phyloP scores from a whole-genome alignment of 92 coral and sea anemone genomes.

The Muricea muricata region DNA sequence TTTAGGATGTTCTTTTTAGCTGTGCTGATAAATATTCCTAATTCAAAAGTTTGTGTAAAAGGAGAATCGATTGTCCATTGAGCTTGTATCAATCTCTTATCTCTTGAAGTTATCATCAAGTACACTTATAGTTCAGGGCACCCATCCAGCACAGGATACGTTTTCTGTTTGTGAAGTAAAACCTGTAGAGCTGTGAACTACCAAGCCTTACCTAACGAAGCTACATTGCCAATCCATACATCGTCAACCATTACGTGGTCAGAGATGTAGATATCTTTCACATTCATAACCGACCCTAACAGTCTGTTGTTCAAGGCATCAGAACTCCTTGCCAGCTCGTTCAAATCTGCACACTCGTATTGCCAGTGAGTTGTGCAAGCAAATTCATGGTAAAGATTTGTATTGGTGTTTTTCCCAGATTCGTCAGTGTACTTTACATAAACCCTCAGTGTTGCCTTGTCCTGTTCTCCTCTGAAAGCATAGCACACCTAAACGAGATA shows the following conservation, averaged over 20 bases:
- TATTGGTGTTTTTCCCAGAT: constrained; percentile 1
- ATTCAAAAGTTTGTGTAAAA: too few relatives aligned
- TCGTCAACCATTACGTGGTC: constrained; percentile 71
- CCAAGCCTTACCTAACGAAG: constrained; percentile 69
- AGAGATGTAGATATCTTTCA: constrained; percentile 63
- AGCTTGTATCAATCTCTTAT: too few relatives aligned
- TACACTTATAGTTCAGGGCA: too few relatives aligned
- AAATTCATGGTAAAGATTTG: constrained; percentile 48
- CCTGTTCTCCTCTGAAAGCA: constrained; percentile 71
- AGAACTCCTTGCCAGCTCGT: constrained; percentile 66
- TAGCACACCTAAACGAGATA: constrained; percentile 71
- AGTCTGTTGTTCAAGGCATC: constrained; percentile 37
- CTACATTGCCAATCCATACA: constrained; percentile 75
- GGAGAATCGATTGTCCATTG: too few relatives aligned
- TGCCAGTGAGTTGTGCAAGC: constrained; percentile 65
- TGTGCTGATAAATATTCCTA: too few relatives aligned
- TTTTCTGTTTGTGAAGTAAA: too few relatives aligned
- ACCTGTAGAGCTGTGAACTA: too few relatives aligned
- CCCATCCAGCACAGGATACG: too few relatives aligned
- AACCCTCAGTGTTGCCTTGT: constrained; percentile 45
- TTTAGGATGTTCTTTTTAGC: too few relatives aligned
- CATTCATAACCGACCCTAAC: constrained; percentile 57
- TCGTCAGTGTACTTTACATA: constrained; percentile 76
- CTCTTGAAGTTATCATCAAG: too few relatives aligned
- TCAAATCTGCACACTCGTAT: constrained; percentile 67